phyloP scores from a whole-genome alignment of 2,113 vertebrate species.

The Pseudopipra pipra region DNA sequence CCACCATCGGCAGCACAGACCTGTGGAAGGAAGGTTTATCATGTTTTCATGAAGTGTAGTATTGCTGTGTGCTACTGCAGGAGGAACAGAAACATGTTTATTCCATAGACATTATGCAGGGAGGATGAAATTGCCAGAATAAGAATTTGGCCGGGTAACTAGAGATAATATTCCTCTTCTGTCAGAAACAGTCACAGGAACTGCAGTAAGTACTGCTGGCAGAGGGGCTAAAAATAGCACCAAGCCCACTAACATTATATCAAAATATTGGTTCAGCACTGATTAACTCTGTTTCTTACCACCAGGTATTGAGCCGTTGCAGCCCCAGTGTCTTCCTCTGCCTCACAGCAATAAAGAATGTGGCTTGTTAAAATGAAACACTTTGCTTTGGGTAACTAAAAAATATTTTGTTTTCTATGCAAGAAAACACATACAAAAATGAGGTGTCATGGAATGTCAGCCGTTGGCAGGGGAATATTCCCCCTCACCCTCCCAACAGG shows the following conservation, averaged over 20 bases:
- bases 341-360: background rate
- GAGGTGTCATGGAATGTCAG: background rate
- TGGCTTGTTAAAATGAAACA: background rate
- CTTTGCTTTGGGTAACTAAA: background rate
- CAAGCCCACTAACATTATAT: background rate
- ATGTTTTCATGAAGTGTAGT: accelerated
- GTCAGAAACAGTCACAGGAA: background rate
- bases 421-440: background rate
- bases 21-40: background rate
- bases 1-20: accelerated
- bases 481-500: background rate
- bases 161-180: background rate
- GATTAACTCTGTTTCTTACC: constrained; percentile 15
- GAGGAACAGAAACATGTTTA: accelerated
- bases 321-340: background rate
- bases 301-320: background rate
- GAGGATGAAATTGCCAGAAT: background rate
- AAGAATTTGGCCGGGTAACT: background rate
- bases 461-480: background rate
- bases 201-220: background rate
- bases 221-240: constrained; percentile 29
- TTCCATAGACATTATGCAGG: accelerated
- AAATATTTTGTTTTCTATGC: background rate
- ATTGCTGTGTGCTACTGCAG: background rate
- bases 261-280: constrained; percentile 9